phyloP scores from a whole-genome alignment of 2,797 vertebrate genomes.

The Catamblyrhynchus diadema region DNA sequence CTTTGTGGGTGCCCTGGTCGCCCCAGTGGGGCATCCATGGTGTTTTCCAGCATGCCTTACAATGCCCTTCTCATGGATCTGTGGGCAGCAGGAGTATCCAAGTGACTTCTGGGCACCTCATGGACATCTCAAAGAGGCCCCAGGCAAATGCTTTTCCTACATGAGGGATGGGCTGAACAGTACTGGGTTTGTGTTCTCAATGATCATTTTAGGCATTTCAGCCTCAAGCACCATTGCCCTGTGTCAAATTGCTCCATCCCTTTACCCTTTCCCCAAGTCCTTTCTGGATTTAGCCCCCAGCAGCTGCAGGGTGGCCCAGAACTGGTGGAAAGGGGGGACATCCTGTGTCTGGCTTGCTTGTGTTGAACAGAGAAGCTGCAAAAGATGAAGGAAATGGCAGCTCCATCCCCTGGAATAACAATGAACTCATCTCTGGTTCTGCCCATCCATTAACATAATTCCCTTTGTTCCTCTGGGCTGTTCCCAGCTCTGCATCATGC shows the following conservation, averaged over 20 bases:
- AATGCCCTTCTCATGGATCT: not conserved
- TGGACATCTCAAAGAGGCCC: not conserved
- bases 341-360: accelerated
- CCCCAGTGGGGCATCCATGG: not conserved
- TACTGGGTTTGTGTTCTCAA: accelerated
- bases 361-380: not conserved
- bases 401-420: not conserved
- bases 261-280: not conserved
- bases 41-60: not conserved
- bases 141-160: not conserved
- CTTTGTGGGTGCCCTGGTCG: not conserved
- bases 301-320: not conserved
- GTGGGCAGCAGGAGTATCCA: not conserved
- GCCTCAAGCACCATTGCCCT: not conserved
- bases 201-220: not conserved
- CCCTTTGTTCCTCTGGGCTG: not conserved
- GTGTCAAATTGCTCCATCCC: not conserved
- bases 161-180: not conserved
- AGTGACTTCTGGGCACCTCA: not conserved
- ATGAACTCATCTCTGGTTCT: not conserved
- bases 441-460: not conserved
- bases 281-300: not conserved
- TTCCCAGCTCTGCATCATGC: accelerated
- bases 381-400: not conserved
- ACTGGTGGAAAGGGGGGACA: not conserved